Evolutionary conservation across 2,797 vertebrate species (phyloP).

Genomic region (Pipistrellus nathusii): DNA sequence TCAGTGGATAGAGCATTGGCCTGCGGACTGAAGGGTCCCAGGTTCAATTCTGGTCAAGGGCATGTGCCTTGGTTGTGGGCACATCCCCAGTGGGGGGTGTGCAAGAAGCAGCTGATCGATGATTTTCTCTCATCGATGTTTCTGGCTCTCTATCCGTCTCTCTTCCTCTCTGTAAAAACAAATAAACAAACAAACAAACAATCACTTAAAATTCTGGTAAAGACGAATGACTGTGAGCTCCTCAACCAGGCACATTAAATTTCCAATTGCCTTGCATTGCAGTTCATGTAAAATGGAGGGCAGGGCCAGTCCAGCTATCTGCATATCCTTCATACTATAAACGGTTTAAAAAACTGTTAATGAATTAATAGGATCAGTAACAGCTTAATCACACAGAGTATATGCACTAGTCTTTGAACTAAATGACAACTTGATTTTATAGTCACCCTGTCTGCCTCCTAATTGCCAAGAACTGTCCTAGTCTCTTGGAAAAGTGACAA

Average conservation of each 20-base stretch:
- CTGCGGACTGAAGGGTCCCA: too few relatives aligned
- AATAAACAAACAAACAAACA: background rate
- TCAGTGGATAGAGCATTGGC: too few relatives aligned
- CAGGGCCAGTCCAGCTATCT: background rate
- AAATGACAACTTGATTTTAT: background rate
- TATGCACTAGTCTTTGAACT: background rate
- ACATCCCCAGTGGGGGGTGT: too few relatives aligned
- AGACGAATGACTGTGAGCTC: slow-evolving; percentile 14
- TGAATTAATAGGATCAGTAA: background rate
- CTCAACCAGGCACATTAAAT: slow-evolving; percentile 26
- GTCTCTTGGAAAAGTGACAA: background rate
- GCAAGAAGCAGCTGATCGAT: too few relatives aligned
- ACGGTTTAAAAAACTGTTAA: slow-evolving; percentile 34
- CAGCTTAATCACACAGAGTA: slow-evolving; percentile 8
- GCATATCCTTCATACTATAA: background rate
- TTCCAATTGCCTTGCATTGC: background rate
- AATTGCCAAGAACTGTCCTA: slow-evolving; percentile 18
- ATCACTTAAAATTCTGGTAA: slow-evolving; percentile 37
- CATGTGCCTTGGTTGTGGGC: too few relatives aligned
- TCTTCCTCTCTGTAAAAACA: slow-evolving; percentile 19
- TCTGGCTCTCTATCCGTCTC: too few relatives aligned
- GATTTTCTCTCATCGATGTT: too few relatives aligned
- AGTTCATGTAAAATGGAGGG: background rate
- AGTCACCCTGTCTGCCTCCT: background rate
- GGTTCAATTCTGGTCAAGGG: too few relatives aligned